Conservation (phyloP, 2,888 invertebrate species). For the Brachyopa scutellaris region DNA sequence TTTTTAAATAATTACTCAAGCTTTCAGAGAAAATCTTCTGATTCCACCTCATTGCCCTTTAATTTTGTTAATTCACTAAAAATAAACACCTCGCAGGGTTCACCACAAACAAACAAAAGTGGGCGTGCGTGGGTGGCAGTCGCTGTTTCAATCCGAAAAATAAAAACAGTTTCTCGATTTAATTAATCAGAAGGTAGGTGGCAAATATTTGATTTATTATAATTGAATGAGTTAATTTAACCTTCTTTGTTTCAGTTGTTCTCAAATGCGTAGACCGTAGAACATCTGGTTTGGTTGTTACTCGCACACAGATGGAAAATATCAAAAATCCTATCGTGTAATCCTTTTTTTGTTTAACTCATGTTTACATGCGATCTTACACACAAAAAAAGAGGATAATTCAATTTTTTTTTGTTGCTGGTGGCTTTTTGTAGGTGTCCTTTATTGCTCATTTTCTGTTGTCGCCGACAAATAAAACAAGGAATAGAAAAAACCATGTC, state of each 20-base stretch:
- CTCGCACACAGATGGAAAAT: background rate
- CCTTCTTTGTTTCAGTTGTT: constrained; percentile 9
- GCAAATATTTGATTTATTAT: constrained; percentile 67
- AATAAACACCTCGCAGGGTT: constrained; percentile 76
- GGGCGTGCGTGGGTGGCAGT: background rate
- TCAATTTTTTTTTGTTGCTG: constrained; percentile 17
- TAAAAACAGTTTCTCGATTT: constrained; percentile 6
- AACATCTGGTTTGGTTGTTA: background rate
- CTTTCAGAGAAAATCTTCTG: constrained; percentile 81
- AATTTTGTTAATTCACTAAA: constrained; percentile 80
- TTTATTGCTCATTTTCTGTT: constrained; percentile 38
- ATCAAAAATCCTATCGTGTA: constrained; percentile 10
- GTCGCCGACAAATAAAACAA: constrained; percentile 40
- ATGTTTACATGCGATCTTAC: constrained; percentile 33
- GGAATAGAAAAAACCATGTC: constrained; percentile 21
- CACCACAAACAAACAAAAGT: constrained; percentile 1
- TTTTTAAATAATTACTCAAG: constrained; percentile 72
- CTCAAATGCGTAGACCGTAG: background rate
- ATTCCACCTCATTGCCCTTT: constrained; percentile 82
- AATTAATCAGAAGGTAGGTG: constrained; percentile 53
- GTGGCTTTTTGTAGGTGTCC: constrained; percentile 41
- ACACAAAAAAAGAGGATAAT: constrained; percentile 11
- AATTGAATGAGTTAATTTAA: constrained; percentile 65
- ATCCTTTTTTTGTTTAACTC: constrained; percentile 26
- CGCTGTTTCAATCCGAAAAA: constrained; percentile 46